Evolutionary conservation across 2,888 invertebrate genomes (phyloP).

Genomic region (Chydorus sphaericus): DNA sequence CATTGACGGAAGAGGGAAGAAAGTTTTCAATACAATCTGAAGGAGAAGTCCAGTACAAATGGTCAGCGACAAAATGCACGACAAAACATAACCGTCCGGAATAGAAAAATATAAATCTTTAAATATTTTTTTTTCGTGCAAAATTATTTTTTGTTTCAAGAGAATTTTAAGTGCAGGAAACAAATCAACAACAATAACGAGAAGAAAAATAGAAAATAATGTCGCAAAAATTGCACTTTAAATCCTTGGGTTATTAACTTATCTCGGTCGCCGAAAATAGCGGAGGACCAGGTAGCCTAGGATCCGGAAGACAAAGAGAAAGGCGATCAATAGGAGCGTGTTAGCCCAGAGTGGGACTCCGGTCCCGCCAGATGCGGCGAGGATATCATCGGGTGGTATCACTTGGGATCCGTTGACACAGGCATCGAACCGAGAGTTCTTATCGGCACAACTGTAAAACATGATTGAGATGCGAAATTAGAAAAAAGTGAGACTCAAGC

Average conservation of each 20-base stretch:
- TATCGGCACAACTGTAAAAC: conserved; percentile 41
- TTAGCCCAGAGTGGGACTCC: conserved; percentile 52
- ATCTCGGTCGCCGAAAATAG: conserved; percentile 29
- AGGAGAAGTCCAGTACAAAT: conserved; percentile 3
- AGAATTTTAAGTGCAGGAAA: no score
- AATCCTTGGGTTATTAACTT: not conserved
- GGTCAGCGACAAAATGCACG: conserved; percentile 4
- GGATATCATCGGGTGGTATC: conserved; percentile 48
- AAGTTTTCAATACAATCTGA: no score
- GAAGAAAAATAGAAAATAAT: no score
- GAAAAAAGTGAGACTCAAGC: not conserved
- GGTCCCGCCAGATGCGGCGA: conserved; percentile 47
- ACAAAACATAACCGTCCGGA: conserved; percentile 3
- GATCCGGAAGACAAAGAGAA: conserved; percentile 51
- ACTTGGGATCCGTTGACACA: conserved; percentile 37
- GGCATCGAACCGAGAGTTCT: conserved; percentile 47
- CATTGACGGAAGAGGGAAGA: no score
- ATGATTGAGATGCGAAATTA: not conserved
- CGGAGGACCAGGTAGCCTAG: conserved; percentile 57
- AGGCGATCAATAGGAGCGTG: conserved; percentile 50
- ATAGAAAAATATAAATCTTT: conserved; percentile 5
- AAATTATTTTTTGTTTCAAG: no score
- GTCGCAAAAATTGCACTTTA: conserved; percentile 3
- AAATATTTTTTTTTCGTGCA: not conserved
- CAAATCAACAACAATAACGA: no score